A percentile compares a stretch with the other conserved stretches of the same genome.
These are phyloP conservation scores for Morus bassanus DNA, from an alignment of 2,797 vertebrate genomes.

Conservation along the genomic window DNA sequence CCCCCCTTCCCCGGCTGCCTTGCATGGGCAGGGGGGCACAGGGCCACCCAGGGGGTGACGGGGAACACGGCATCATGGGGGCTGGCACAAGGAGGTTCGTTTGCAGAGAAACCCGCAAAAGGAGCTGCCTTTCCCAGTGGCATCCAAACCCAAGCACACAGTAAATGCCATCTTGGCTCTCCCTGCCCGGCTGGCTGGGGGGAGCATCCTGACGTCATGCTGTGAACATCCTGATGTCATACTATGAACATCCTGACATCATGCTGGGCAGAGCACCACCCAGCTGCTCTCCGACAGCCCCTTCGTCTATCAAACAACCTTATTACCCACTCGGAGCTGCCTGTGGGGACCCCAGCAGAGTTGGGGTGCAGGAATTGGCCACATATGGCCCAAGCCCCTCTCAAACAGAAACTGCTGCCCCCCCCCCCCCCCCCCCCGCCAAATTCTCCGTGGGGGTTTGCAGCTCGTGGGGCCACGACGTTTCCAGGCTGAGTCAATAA, in stretches of 20 bases:
- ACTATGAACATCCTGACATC: background rate
- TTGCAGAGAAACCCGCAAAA: background rate
- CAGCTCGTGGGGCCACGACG: background rate
- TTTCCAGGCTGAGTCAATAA: background rate
- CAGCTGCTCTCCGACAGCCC: fast-evolving
- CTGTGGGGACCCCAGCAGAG: fast-evolving
- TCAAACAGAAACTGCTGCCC: background rate
- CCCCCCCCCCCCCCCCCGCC: fast-evolving
- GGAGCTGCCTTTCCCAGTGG: background rate
- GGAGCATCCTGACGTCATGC: background rate
- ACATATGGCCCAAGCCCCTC: fast-evolving
- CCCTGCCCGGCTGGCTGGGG: background rate
- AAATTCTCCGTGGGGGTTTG: background rate
- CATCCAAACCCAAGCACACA: background rate
- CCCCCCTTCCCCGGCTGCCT: fast-evolving
- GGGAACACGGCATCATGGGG: fast-evolving
- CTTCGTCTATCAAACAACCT: background rate
- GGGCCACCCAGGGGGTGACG: fast-evolving
- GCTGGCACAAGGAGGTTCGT: background rate
- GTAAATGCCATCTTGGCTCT: background rate
- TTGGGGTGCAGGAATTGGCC: fast-evolving
- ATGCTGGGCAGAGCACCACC: background rate
- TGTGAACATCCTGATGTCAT: background rate
- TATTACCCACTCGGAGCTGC: background rate
- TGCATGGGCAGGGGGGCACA: fast-evolving